Evolutionary conservation across 1,140 invertebrate species (phyloP), one percentile per base, ranked within the genome.

Genomic region (Papilio aristodemus): DNA sequence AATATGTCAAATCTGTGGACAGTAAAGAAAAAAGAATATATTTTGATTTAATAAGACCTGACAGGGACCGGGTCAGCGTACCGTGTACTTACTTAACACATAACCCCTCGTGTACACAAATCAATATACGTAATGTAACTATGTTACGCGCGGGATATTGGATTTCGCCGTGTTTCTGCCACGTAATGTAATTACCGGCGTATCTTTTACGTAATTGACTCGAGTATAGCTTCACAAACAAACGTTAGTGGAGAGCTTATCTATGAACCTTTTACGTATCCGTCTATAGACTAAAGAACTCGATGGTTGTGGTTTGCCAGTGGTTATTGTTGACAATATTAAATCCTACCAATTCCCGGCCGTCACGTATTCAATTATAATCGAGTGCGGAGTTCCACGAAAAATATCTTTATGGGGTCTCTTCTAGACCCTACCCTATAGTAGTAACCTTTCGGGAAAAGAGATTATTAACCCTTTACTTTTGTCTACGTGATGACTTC

Each of bases 141-240:
- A 54, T 54, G 46, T 54, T 54, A 54, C 46, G 46, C 46, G 19
- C 19, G 19, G 19, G 46, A 54, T 25, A 54, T 54, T 54, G 46
- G 46, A 54, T 54, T 54, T 54, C 46, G 17, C 46, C 22, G 46
- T 54, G 46, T 54, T 54, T 54, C 46, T 54, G 46, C 46, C 19
- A 25, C 46, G 19, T 54, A 54, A 54, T 54, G 46, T 22, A 54
- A 54, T 54, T 54, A 54, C 19, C 19, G 9, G 19, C 46, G 10
- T 54, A 54, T 54, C 46, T 50, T 50, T 50, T 50, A 54, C 46
- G 46, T 54, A 54, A 54, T 54, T 22, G 46, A 54, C 4, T 54
- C 46, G 9, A 54, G 46, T 22, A 54, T 54, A 25, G 46, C 46
- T 54, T 54, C 46, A 19, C 19, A 54, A 54, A 54, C 22, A 54